Evolutionary conservation across 1,140 invertebrate genomes (phyloP).

Genomic region (Psix sp.): DNA sequence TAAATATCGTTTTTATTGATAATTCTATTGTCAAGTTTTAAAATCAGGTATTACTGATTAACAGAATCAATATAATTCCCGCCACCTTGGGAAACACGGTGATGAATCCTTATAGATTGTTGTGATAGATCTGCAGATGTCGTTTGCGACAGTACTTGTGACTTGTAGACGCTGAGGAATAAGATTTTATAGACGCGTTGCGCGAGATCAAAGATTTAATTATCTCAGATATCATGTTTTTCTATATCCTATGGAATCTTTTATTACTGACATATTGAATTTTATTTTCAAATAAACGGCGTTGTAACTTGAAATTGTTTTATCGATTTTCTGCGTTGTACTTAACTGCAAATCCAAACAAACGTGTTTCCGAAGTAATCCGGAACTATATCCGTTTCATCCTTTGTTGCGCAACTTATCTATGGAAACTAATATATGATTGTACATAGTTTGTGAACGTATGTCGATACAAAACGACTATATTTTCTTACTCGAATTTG

Average conservation of each 20-base stretch:
- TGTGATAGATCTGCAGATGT: conserved; percentile 67
- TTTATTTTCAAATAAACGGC: too few relatives aligned
- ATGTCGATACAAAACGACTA: background rate
- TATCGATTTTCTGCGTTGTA: conserved; percentile 1
- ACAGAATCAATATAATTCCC: conserved; percentile 2
- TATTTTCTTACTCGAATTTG: conserved; percentile 21
- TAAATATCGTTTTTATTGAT: conserved; percentile 39
- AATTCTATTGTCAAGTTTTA: conserved; percentile 42
- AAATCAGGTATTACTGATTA: conserved; percentile 16
- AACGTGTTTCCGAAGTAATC: conserved; percentile 15
- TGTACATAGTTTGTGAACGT: conserved; percentile 15
- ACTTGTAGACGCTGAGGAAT: conserved; percentile 38
- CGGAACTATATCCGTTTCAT: background rate
- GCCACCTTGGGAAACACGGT: conserved; percentile 38
- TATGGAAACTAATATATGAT: conserved; percentile 39
- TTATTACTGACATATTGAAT: too few relatives aligned
- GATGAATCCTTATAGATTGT: conserved; percentile 63
- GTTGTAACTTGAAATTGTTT: too few relatives aligned
- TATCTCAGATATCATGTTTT: too few relatives aligned
- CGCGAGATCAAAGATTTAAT: conserved; percentile 4
- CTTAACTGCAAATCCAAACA: conserved; percentile 5
- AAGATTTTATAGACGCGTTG: conserved; percentile 37
- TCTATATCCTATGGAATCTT: too few relatives aligned
- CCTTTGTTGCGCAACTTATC: conserved; percentile 26
- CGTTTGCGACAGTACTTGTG: conserved; percentile 30